These are phyloP conservation scores for Empidonax traillii DNA, from an alignment of 2,113 vertebrate genomes.

Conservation along the genomic window DNA sequence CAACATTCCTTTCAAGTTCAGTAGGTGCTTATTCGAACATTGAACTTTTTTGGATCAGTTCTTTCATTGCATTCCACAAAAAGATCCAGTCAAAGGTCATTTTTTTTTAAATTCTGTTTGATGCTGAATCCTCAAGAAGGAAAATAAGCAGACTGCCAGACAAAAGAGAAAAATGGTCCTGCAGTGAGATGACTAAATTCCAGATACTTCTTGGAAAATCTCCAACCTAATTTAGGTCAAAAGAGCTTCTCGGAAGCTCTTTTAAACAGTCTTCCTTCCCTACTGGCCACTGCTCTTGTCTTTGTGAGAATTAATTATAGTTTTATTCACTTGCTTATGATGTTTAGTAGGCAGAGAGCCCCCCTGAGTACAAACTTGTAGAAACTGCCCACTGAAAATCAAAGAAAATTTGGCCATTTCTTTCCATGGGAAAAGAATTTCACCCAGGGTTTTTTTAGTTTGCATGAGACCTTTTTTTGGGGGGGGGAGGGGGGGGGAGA, in stretches of 20 bases:
- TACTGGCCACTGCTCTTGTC: neutral
- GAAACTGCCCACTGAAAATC: neutral
- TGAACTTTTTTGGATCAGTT: conserved; percentile 29
- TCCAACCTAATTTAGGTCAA: conserved; percentile 3
- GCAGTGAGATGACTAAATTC: neutral
- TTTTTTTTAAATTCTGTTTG: conserved; percentile 31
- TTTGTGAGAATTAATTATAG: neutral
- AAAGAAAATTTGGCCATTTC: neutral
- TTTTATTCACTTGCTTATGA: neutral
- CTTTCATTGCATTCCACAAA: neutral
- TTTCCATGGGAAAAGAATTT: neutral
- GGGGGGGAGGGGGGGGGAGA: neutral
- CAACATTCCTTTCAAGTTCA: conserved; percentile 61
- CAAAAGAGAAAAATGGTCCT: conserved; percentile 2
- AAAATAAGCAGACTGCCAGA: conserved; percentile 22
- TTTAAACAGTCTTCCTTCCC: neutral
- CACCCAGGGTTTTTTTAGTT: neutral
- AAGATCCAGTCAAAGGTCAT: conserved; percentile 20
- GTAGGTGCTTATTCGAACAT: neutral
- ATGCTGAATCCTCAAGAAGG: conserved; percentile 10
- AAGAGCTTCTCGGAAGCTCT: neutral
- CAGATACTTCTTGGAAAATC: conserved; percentile 21
- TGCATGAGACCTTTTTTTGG: neutral
- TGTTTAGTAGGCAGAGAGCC: neutral
- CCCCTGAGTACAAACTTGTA: neutral